phyloP scores from a whole-genome alignment of 2,113 vertebrate species.

The Sus scrofa region DNA sequence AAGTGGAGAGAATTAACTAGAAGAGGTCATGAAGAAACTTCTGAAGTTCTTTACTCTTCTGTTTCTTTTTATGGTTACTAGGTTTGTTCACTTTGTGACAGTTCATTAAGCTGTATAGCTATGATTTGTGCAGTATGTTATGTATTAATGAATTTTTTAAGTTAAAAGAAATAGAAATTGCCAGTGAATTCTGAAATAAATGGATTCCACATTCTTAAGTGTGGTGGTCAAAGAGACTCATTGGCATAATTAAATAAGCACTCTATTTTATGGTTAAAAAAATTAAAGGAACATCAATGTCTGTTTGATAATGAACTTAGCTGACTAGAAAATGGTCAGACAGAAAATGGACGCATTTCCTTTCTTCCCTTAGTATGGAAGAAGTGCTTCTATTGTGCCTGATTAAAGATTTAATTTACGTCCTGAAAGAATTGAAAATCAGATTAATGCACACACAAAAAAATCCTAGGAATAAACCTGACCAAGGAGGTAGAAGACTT shows the following conservation, averaged over 20 bases:
- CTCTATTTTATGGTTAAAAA: not conserved
- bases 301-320: not conserved
- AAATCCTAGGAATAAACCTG: too few species aligned
- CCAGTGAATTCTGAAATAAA: slow-evolving; percentile 5
- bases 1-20: not conserved
- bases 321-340: slow-evolving; percentile 15
- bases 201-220: not conserved
- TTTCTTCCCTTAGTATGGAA: not conserved
- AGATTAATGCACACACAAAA: too few species aligned
- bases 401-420: not conserved
- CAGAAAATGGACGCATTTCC: not conserved
- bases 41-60: not conserved
- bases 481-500: too few species aligned
- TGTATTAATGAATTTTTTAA: slow-evolving; percentile 40
- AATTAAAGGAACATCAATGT: not conserved
- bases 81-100: slow-evolving; percentile 10
- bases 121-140: not conserved
- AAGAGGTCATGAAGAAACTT: not conserved
- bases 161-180: not conserved
- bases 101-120: not conserved
- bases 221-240: not conserved
- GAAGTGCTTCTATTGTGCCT: not conserved
- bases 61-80: not conserved
- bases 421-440: not conserved
- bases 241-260: slow-evolving; percentile 32